Base-by-base conservation (phyloP, 2,113 vertebrate genomes). In the Budorcas taxicolor region DNA sequence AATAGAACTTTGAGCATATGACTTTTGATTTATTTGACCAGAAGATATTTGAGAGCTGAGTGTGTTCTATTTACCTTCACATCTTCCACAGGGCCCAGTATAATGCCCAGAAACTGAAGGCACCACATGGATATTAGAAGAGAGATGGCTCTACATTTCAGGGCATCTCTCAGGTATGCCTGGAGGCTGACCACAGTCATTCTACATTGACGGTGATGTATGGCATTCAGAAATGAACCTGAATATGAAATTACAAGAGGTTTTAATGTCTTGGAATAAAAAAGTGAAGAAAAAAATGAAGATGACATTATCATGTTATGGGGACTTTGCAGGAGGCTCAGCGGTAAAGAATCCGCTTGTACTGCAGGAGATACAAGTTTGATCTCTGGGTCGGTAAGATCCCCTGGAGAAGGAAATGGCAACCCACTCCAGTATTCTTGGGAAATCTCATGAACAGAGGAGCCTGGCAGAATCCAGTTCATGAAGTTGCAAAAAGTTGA, bases 41-140 rank as follows among this genome's bases (percentile, higher is more conserved):
- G 8, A 95, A 85, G n/a, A 33, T 84, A 95, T 95, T 58, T 95
- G 92, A 96, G 52, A 84, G 52, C 50, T 45, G 29, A 93, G 7
- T 62, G 29, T 81, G 19, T 84, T 93, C 90, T 92, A 8, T 57
- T 87, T 95, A 82, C 2, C 47, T 74, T 88, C 45, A 47, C 33
- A 92, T 87, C 43, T 36, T 85, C 76, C 64, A 53, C 43, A 40
- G 53, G 50, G 58, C 40, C 82, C 43, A 85, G 36, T 27, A 87
- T 29, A 89, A 36, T 82, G 55, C 36, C 50, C 55, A 50, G 21
- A 76, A 91, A n/a, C 40, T 43, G 12, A 7, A 95, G 43, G 64
- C 13, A 87, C 17, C 11, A 33, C 12, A 29, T 40, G 62, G 84
- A n/a, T 62, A 76, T 71, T 31, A 80, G 86, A 88, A 58, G 50